phyloP scores from a whole-genome alignment of 2,888 invertebrate genomes.

The Himalopsyche japonica region DNA sequence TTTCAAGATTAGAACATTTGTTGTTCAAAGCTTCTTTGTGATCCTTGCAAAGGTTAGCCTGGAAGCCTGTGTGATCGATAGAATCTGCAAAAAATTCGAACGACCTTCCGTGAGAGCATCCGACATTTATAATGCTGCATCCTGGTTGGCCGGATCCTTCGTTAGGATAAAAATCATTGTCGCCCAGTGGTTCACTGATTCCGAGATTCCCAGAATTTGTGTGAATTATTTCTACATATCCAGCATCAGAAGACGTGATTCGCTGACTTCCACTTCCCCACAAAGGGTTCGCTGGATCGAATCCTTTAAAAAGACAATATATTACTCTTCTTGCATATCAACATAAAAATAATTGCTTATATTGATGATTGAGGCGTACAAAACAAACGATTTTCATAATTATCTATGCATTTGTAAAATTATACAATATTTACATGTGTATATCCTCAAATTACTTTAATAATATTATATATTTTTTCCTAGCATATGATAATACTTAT shows the following conservation, averaged over 20 bases:
- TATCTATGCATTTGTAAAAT: too few species aligned
- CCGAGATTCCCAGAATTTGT: constrained; percentile 27
- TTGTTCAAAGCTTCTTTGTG: constrained; percentile 7
- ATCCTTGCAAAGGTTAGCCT: constrained; percentile 18
- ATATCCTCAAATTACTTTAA: too few species aligned
- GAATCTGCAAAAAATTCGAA: constrained; percentile 27
- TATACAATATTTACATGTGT: too few species aligned
- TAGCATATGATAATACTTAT: too few species aligned
- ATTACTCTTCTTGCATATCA: not conserved
- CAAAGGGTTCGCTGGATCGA: constrained; percentile 32
- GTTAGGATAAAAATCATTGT: constrained; percentile 39
- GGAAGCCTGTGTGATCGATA: constrained; percentile 17
- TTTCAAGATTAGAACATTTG: constrained; percentile 21
- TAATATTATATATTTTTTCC: too few species aligned
- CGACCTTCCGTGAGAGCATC: constrained; percentile 27
- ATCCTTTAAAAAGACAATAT: constrained; percentile 5
- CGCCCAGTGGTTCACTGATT: not conserved
- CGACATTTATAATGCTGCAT: constrained; percentile 16
- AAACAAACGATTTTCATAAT: too few species aligned
- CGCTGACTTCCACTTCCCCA: constrained; percentile 28
- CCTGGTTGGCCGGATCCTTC: constrained; percentile 31
- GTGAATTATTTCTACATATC: constrained; percentile 33
- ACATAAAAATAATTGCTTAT: too few species aligned
- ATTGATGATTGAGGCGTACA: too few species aligned
- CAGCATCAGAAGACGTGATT: constrained; percentile 23